Evolutionary conservation across 2,113 vertebrate species (phyloP).

Genomic region (Acrocephalus arundinaceus): DNA sequence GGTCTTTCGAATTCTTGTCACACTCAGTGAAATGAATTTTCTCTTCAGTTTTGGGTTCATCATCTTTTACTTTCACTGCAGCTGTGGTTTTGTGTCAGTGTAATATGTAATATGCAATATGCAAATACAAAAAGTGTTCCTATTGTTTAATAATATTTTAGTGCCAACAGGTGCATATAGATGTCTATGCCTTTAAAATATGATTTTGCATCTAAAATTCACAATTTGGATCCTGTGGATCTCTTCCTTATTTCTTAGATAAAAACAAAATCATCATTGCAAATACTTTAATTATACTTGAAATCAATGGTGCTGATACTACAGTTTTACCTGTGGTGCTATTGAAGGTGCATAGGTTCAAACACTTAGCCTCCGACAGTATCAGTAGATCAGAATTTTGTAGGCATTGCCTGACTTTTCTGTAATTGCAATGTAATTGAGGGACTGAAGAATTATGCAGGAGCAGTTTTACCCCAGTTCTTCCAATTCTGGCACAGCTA

Average conservation of each 20-base stretch:
- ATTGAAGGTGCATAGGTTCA: background rate
- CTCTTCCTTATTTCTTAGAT: background rate
- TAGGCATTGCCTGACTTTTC: background rate
- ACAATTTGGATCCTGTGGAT: background rate
- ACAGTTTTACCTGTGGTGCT: background rate
- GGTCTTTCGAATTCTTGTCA: background rate
- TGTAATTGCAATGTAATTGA: background rate
- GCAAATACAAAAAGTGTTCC: background rate
- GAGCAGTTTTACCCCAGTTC: background rate
- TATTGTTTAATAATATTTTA: background rate
- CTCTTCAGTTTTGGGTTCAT: background rate
- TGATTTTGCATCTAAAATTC: background rate
- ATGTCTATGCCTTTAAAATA: background rate
- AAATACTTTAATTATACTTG: background rate
- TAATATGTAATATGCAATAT: background rate
- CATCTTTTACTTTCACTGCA: background rate
- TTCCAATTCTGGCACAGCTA: background rate
- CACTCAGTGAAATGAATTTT: background rate
- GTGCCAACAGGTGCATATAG: background rate
- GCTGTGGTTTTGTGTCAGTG: background rate
- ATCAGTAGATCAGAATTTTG: background rate
- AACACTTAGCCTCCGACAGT: background rate
- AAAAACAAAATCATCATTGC: background rate
- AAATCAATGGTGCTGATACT: background rate
- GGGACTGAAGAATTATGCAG: background rate